Conservation (phyloP, 1,140 invertebrate species). For the Neodiprion virginianus region DNA sequence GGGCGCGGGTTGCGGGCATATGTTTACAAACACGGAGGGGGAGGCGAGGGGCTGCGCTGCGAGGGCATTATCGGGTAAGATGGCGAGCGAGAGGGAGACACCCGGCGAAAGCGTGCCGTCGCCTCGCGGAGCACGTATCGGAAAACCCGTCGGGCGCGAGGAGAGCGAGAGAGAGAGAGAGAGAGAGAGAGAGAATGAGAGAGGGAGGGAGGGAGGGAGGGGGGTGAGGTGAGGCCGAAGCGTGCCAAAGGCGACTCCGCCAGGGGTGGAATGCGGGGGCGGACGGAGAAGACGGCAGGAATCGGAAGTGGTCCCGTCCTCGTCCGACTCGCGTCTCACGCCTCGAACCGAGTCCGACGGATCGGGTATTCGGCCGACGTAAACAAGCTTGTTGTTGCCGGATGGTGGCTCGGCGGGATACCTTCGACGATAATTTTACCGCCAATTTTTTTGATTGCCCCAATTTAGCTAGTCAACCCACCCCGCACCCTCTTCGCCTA, state of each 20-base stretch:
- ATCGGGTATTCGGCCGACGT: neutral
- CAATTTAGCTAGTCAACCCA: too few relatives aligned
- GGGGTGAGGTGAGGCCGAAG: constrained; percentile 12
- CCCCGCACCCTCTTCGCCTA: too few relatives aligned
- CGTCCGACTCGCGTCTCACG: neutral
- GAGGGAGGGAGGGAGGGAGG: neutral
- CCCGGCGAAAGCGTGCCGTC: neutral
- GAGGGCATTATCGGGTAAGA: constrained; percentile 25
- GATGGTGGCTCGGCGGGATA: neutral
- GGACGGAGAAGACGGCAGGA: constrained; percentile 19
- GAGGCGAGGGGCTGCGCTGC: constrained; percentile 13
- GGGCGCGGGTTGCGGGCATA: constrained; percentile 35
- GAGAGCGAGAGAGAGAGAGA: neutral
- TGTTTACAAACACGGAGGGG: constrained; percentile 42
- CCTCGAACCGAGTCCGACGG: neutral
- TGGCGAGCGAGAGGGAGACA: constrained; percentile 26
- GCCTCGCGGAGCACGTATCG: constrained; percentile 32
- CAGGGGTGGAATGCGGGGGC: constrained; percentile 14
- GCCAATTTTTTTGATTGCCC: too few relatives aligned
- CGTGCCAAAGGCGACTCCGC: constrained; percentile 22
- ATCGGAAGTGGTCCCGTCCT: constrained; percentile 8
- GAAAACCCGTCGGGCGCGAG: constrained; percentile 37
- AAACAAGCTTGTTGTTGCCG: constrained; percentile 7
- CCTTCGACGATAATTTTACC: neutral
- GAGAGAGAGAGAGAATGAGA: neutral